Evolutionary conservation across 2,888 invertebrate species (phyloP).

Genomic region (Drosophila suboccidentalis): DNA sequence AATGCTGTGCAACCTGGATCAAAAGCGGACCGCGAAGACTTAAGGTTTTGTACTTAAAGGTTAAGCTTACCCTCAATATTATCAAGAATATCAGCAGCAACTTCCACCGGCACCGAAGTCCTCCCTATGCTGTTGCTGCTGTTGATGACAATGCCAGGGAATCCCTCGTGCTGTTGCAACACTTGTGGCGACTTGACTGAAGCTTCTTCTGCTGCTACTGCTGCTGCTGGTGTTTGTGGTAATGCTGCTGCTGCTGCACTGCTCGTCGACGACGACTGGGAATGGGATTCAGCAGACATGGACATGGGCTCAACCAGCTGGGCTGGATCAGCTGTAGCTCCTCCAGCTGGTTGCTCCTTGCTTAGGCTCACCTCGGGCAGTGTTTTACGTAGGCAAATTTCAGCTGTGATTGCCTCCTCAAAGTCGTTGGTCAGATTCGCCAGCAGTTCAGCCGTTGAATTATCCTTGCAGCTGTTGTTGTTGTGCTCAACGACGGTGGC

Average conservation of each 20-base stretch:
- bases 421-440: conserved; percentile 81
- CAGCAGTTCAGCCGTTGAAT: conserved; percentile 77
- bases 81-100: conserved; percentile 78
- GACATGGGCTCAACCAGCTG: conserved; percentile 22
- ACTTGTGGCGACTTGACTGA: conserved; percentile 14
- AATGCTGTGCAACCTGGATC: neutral
- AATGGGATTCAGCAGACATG: conserved; percentile 53
- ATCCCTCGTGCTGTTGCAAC: conserved; percentile 19
- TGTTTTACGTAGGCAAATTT: conserved; percentile 83
- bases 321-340: conserved; percentile 12
- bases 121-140: conserved; percentile 4
- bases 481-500: conserved; percentile 58
- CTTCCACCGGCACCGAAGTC: conserved; percentile 22
- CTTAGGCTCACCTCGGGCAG: conserved; percentile 72
- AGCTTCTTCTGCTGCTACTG: conserved; percentile 9
- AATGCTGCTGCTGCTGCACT: conserved; percentile 21
- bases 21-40: neutral
- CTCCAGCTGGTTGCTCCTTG: conserved; percentile 48
- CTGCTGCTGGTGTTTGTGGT: neutral
- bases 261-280: conserved; percentile 50
- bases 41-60: neutral
- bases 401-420: conserved; percentile 82
- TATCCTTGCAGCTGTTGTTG: conserved; percentile 71
- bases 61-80: conserved; percentile 77
- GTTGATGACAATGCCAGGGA: conserved; percentile 15